These are phyloP conservation scores for Diachasmimorpha longicaudata DNA, from an alignment of 1,140 invertebrate genomes.

Conservation along the genomic window DNA sequence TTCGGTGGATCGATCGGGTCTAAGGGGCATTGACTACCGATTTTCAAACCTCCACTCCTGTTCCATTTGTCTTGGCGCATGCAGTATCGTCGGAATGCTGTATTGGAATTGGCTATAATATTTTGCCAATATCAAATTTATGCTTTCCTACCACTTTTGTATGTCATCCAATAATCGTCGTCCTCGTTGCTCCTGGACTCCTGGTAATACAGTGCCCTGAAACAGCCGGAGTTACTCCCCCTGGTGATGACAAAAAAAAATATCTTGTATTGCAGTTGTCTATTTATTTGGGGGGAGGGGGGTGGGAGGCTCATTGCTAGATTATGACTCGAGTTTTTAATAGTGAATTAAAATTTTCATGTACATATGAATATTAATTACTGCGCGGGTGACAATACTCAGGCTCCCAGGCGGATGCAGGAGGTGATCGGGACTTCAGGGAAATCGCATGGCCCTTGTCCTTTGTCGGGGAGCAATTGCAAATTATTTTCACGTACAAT, in stretches of 20 bases:
- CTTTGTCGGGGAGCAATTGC: conserved; percentile 25
- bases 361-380: conserved; percentile 63
- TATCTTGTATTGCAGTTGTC: neutral
- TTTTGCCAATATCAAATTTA: conserved; percentile 42
- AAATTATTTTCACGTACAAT: too few relatives aligned
- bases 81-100: neutral
- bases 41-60: conserved; percentile 13
- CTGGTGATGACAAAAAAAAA: neutral
- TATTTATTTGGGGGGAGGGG: neutral
- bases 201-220: conserved; percentile 47
- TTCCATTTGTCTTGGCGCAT: neutral
- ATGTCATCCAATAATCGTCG: conserved; percentile 58
- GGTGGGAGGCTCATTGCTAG: neutral
- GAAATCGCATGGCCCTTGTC: conserved; percentile 37
- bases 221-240: conserved; percentile 36
- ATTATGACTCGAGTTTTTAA: neutral
- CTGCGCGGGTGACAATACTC: conserved; percentile 56
- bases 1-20: neutral
- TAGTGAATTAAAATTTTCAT: neutral
- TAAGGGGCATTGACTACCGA: conserved; percentile 6
- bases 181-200: conserved; percentile 41
- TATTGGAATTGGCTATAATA: neutral
- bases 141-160: conserved; percentile 62
- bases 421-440: conserved; percentile 41
- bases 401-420: conserved; percentile 46